A percentile compares a stretch with the other conserved stretches of the same genome.
Evolutionary conservation across 2,888 invertebrate genomes (phyloP).

Genomic region (Polydesmus complanatus): DNA sequence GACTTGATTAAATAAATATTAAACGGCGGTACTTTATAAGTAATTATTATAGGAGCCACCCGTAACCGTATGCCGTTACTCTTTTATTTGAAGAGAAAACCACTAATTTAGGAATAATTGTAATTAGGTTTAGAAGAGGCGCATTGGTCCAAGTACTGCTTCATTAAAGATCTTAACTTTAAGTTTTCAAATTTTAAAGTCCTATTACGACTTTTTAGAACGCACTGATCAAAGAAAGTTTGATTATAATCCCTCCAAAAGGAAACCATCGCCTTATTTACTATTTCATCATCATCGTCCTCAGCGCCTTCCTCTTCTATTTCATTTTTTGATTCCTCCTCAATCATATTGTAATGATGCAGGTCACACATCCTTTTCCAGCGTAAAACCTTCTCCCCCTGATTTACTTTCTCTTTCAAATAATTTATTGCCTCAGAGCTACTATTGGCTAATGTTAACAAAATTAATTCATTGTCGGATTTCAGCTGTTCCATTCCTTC

Average conservation of each 20-base stretch:
- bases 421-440: neutral
- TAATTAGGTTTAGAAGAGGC: too few species aligned
- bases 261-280: neutral
- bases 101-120: too few species aligned
- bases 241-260: neutral
- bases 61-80: too few species aligned
- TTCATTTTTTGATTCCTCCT: neutral
- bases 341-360: neutral
- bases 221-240: neutral
- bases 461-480: neutral
- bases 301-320: neutral
- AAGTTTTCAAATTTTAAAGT: neutral
- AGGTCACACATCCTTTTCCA: neutral
- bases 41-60: too few species aligned
- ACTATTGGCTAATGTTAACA: neutral
- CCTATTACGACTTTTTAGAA: neutral
- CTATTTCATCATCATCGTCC: neutral
- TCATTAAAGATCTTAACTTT: neutral
- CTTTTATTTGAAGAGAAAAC: too few species aligned
- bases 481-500: neutral
- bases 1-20: too few species aligned
- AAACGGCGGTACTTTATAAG: too few species aligned
- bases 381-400: neutral
- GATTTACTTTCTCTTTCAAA: neutral
- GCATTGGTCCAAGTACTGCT: neutral